Conservation (phyloP, 2,113 vertebrate species). For the Paralichthys olivaceus region DNA sequence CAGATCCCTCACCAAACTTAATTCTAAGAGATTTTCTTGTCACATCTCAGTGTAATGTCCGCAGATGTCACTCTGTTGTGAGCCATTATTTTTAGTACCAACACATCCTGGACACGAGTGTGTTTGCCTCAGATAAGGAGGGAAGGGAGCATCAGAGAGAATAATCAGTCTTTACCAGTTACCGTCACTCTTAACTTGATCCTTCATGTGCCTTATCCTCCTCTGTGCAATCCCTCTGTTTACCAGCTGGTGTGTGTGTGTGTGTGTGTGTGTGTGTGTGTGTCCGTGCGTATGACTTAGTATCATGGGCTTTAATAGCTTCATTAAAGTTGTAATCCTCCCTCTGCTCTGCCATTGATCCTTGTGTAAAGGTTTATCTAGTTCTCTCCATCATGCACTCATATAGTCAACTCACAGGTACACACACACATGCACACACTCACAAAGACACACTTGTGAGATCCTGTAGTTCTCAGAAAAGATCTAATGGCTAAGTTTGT, state of each 20-base stretch:
- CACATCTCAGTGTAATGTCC: not conserved
- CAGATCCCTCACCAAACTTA: not conserved
- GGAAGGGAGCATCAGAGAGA: not conserved
- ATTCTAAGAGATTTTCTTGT: not conserved
- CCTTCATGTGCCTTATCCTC: not conserved
- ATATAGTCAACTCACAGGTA: slow-evolving; percentile 14
- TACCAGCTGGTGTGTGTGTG: not conserved
- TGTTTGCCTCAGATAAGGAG: not conserved
- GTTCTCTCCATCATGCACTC: slow-evolving; percentile 12
- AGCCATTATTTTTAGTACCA: not conserved
- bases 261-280: not conserved
- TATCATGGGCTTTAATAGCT: slow-evolving; percentile 35
- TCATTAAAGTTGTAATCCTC: slow-evolving; percentile 48
- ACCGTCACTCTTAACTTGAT: not conserved
- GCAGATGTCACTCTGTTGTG: not conserved
- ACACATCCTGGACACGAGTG: not conserved
- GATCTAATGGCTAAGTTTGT: not conserved
- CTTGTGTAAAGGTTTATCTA: slow-evolving; percentile 33
- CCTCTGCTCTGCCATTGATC: slow-evolving; percentile 39
- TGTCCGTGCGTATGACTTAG: slow-evolving; percentile 6
- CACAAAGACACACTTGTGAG: not conserved
- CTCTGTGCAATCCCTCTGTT: slow-evolving; percentile 1
- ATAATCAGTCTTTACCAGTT: not conserved
- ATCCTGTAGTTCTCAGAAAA: too few species aligned
- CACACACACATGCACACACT: not conserved